These are phyloP conservation scores for Tyto alba DNA, from an alignment of 2,113 vertebrate genomes.

Conservation along the genomic window DNA sequence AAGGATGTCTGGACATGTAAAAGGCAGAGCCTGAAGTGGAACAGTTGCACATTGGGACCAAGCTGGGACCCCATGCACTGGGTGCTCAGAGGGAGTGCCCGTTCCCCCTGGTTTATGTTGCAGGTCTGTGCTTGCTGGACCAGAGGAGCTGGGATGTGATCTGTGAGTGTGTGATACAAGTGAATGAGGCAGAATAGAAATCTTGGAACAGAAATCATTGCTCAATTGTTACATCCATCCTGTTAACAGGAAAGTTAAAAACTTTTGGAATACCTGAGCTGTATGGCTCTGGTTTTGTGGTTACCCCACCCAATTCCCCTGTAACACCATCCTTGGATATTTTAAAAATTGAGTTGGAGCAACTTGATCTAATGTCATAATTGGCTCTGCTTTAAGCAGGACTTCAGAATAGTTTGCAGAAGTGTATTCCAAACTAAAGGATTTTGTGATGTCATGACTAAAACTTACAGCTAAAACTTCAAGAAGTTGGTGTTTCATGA, in stretches of 20 bases:
- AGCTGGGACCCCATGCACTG: fast-evolving
- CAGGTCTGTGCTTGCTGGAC: neutral
- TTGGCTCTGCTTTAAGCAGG: neutral
- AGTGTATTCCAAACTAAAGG: neutral
- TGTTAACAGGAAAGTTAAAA: neutral
- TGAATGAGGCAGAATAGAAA: neutral
- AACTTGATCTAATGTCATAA: neutral
- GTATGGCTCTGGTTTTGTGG: neutral
- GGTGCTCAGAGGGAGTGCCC: neutral
- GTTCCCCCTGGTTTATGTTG: too few relatives aligned
- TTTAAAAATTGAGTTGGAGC: neutral
- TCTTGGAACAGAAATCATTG: neutral
- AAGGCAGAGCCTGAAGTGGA: neutral
- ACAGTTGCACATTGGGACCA: too few relatives aligned
- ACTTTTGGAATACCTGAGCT: neutral
- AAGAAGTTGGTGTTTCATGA: neutral
- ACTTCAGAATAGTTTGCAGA: neutral
- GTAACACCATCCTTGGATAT: neutral
- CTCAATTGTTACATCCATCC: neutral
- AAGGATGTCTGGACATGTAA: neutral
- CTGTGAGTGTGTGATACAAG: neutral
- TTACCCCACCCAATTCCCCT: neutral
- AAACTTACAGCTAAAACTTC: neutral
- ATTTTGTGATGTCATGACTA: neutral
- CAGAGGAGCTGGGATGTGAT: neutral